Evolutionary conservation across 1,140 invertebrate genomes (phyloP).

Genomic region (Drosophila sp.): DNA sequence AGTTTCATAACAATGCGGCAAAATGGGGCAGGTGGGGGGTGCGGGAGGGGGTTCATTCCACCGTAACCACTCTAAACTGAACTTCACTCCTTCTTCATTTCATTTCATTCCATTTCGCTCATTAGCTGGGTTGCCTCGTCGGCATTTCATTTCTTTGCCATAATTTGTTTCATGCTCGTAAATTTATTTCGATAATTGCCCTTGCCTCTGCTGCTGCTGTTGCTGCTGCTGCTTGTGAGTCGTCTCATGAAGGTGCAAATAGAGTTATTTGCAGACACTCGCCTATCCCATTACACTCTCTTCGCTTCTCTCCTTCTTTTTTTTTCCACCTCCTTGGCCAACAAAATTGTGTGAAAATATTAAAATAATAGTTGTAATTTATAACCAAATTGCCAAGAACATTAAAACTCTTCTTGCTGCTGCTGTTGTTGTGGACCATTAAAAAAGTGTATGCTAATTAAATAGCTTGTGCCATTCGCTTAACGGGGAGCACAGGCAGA

Average conservation of each 20-base stretch:
- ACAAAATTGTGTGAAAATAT: slow-evolving; percentile 63
- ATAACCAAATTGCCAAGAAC: slow-evolving; percentile 61
- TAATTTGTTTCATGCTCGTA: slow-evolving; percentile 56
- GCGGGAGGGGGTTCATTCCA: background rate
- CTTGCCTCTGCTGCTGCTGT: no score
- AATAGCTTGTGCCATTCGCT: slow-evolving; percentile 38
- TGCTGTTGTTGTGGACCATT: slow-evolving; percentile 42
- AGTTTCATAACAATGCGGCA: slow-evolving; percentile 61
- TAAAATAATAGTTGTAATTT: slow-evolving; percentile 69
- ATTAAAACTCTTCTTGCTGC: slow-evolving; percentile 42
- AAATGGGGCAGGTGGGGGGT: background rate
- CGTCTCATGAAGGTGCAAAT: slow-evolving; percentile 52
- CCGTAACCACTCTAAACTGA: slow-evolving; percentile 3
- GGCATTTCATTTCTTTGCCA: slow-evolving; percentile 44
- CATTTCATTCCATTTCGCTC: slow-evolving; percentile 38
- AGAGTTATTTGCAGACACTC: slow-evolving; percentile 56
- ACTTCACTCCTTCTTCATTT: slow-evolving; percentile 20
- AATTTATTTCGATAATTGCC: slow-evolving; percentile 68
- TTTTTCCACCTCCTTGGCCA: slow-evolving; percentile 3
- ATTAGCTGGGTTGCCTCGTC: slow-evolving; percentile 50
- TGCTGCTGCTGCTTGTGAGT: slow-evolving; percentile 36
- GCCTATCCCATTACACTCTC: slow-evolving; percentile 26
- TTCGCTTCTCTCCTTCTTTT: background rate
- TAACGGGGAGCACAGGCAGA: background rate
- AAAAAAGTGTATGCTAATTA: slow-evolving; percentile 63